Base-by-base conservation (phyloP, 2,888 invertebrate genomes). In the Halictus quadricinctus region DNA sequence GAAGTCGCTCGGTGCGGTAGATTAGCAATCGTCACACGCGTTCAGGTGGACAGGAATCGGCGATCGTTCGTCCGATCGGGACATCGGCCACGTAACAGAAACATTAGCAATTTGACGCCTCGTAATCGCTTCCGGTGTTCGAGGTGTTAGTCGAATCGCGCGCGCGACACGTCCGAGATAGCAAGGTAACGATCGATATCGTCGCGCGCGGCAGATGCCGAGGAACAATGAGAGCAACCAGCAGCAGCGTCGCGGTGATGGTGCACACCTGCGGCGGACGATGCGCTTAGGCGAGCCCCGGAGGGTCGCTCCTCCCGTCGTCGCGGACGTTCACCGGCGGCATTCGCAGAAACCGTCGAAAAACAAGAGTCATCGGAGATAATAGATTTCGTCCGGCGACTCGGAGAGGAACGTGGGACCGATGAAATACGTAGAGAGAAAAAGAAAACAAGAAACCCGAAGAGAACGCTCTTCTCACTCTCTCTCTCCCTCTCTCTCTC, bases 371-470 rank as follows among this genome's bases (percentile, higher is more conserved):
- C 90, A 90, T 90, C 70, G 81, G 60, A 77, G 80, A 90, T 89
- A 88, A 91, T 89, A 89, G 88, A 90, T 89, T 88, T 90, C 88
- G 86, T 88, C 85, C 79, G 89, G 81, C 72, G 76, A 43, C 76
- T 58, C 69, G 75, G 50, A 12, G n/a, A 43, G 66, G 36, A 36
- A 66, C 60, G 41, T 12, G 43, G 36, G 15, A 66, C 60, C 25
- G 25, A 36, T 66, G 36, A 74, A 80, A 85, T 76, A 83, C 54
- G 21, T 25, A 66, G 58, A 8, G 50, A 36, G 58, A 54, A 12
- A 50, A 12, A 50, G 41, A 60, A 41, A 18, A 46, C 58, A 36
- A 29, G 66, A 66, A 66, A 66, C 66, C 3, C 3, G 66, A 80
- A 15, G 25, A 60, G 60, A 60, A 25, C 25, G 60, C 13, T 21